phyloP scores from a whole-genome alignment of 2,113 vertebrate genomes.

The Lonchura striata region DNA sequence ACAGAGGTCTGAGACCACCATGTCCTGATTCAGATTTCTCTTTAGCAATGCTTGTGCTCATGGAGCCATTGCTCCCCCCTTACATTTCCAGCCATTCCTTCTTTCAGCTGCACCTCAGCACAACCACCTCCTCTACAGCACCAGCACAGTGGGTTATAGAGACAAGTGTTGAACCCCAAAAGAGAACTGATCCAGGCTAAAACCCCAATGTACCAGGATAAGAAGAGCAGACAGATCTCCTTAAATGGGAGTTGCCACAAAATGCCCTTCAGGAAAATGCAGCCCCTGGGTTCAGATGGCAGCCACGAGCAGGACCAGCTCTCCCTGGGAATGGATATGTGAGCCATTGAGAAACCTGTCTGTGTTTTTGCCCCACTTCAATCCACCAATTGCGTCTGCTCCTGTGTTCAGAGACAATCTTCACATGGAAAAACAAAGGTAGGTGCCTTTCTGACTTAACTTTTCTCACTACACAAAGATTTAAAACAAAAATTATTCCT shows the following conservation, averaged over 20 bases:
- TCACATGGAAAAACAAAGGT: not conserved
- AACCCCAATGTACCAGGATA: rapidly evolving
- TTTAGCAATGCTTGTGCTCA: not conserved
- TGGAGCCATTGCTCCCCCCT: not conserved
- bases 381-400: rapidly evolving
- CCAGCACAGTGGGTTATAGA: rapidly evolving
- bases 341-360: not conserved
- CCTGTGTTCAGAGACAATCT: not conserved
- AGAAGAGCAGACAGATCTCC: not conserved
- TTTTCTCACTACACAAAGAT: not conserved
- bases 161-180: not conserved
- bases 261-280: not conserved
- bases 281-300: not conserved
- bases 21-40: not conserved
- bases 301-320: not conserved
- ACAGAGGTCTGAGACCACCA: not conserved
- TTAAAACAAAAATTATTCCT: not conserved
- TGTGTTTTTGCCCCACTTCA: not conserved
- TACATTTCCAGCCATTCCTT: not conserved
- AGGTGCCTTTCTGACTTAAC: not conserved
- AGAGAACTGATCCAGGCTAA: not conserved
- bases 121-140: not conserved
- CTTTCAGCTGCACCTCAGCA: not conserved
- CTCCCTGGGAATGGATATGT: no score
- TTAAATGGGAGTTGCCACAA: not conserved